Base-by-base conservation (phyloP, 1,140 invertebrate genomes). In the Drosophila chauvacae region DNA sequence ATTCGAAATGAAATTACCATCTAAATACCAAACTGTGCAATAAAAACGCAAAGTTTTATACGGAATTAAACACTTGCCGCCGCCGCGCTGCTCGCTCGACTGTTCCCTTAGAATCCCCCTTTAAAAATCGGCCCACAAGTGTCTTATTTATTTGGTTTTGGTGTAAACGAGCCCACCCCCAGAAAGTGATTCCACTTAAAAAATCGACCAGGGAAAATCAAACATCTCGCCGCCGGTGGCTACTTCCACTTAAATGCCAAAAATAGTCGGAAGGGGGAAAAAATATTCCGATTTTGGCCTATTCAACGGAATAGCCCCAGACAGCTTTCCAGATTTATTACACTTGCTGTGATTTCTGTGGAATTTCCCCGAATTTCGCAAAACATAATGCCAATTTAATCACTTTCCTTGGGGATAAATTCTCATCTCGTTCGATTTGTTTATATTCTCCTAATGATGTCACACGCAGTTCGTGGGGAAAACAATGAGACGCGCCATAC, bases 1-100 rank as follows among this genome's bases (percentile, higher is more conserved):
- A 51, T 51, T 44, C 26, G 51, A 70, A 60, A 13, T 70, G 16
- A 35, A 71, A 41, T 41, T 44, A 65, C 35, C 53, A 30, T 50
- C 18, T 20, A 72, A 64, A 69, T 70, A 55, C 65, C 61, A 80
- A 70, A 61, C 39, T 72, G 65, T 80, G 57, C 66, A 69, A 86
- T 83, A 68, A 70, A 87, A 88, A 66, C 61, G 68, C 64, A 84
- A 88, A 73, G 71, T 64, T 80, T 84, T 83, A 70, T 63, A 28
- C 45, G 37, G 71, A 80, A 84, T 60, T 66, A 56, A 71, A 63
- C 39, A 66, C 68, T 23, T 23, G 23, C 44, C 20, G 44, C 42
- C 37, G 41, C 33, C 51, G 2, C 18, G 50, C n/a, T 14, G 23
- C 7, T n/a, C 70, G 64, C 35, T 59, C 55, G 42, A 39, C 51